phyloP scores from a whole-genome alignment of 92 coral and sea anemone species.

The Epizoanthus stellaris region DNA sequence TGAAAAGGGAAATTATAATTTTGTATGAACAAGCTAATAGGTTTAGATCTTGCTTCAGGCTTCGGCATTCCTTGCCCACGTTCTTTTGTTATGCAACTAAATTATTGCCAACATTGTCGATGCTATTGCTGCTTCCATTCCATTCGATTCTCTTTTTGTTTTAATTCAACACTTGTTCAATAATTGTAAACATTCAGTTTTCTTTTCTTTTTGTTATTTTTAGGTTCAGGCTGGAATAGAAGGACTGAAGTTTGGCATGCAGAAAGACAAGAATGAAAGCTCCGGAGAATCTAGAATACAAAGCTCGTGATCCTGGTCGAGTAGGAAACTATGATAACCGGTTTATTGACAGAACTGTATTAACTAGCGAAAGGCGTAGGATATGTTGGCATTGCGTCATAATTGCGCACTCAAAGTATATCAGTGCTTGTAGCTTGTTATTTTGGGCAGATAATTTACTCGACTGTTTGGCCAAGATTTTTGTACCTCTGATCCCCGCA shows the following conservation, averaged over 20 bases:
- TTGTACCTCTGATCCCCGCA: background rate
- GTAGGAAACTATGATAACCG: conserved; percentile 6
- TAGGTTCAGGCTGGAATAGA: background rate
- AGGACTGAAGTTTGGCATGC: background rate
- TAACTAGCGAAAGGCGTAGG: background rate
- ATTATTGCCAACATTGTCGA: no score
- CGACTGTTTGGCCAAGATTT: background rate
- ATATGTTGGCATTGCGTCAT: background rate
- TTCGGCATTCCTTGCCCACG: background rate
- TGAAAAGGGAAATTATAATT: no score
- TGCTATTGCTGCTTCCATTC: no score
- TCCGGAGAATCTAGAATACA: background rate
- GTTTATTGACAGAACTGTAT: background rate
- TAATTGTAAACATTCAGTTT: background rate
- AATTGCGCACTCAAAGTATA: background rate
- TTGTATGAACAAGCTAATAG: no score
- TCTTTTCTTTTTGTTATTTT: background rate
- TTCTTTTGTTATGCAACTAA: background rate
- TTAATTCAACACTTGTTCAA: background rate
- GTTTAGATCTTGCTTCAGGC: background rate
- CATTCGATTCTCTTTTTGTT: no score
- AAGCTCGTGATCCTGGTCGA: no score
- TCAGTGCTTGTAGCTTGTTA: background rate
- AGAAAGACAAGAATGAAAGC: background rate
- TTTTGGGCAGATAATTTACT: background rate